These are phyloP conservation scores for Brenthis hecate DNA, from an alignment of 2,888 invertebrate genomes.

Conservation along the genomic window DNA sequence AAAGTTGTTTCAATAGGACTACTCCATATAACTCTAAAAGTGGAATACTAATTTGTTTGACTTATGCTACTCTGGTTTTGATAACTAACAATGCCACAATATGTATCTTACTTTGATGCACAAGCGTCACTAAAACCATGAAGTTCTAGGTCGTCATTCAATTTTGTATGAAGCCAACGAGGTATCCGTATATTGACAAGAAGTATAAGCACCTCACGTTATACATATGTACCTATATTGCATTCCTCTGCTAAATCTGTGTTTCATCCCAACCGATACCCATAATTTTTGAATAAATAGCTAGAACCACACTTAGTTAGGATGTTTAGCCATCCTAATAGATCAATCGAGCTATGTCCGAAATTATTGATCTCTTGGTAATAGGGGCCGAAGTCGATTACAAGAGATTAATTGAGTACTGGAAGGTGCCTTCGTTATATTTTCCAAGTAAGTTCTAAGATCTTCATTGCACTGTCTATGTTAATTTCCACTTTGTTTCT, in stretches of 20 bases:
- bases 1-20: constrained; percentile 30
- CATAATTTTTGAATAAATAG: constrained; percentile 48
- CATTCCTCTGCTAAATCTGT: constrained; percentile 37
- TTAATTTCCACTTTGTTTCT: background rate
- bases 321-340: constrained; percentile 48
- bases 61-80: constrained; percentile 32
- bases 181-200: constrained; percentile 30
- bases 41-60: constrained; percentile 32
- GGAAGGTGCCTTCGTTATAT: constrained; percentile 14
- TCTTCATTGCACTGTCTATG: constrained; percentile 23
- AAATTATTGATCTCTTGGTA: constrained; percentile 30
- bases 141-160: no score
- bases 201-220: constrained; percentile 26
- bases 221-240: constrained; percentile 22
- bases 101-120: background rate
- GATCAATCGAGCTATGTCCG: constrained; percentile 34
- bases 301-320: constrained; percentile 38
- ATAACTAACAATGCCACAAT: constrained; percentile 16
- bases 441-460: constrained; percentile 25
- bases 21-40: constrained; percentile 42
- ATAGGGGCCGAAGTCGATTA: background rate
- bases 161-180: no score
- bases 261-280: constrained; percentile 47
- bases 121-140: constrained; percentile 42
- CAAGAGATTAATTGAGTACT: constrained; percentile 13